Conservation (phyloP, 1,140 invertebrate species). For the Daktulosphaira vitifoliae region DNA sequence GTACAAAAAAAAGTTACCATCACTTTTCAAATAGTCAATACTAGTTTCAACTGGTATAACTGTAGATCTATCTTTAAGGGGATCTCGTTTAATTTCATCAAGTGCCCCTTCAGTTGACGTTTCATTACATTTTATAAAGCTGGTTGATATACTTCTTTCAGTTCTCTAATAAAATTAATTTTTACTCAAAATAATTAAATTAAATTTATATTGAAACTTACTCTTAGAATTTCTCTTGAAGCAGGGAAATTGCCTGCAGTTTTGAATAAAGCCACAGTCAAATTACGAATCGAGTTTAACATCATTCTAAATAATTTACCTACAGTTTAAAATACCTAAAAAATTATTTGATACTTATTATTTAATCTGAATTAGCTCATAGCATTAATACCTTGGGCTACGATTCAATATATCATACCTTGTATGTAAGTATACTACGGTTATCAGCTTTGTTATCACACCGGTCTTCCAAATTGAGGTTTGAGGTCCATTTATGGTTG, state of each 20-base stretch:
- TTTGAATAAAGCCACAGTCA: background rate
- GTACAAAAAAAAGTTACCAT: too few species aligned
- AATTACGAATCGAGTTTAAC: slow-evolving; percentile 10
- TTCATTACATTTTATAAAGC: background rate
- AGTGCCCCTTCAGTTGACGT: too few species aligned
- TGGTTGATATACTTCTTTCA: slow-evolving; percentile 6
- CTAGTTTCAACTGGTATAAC: slow-evolving; percentile 72
- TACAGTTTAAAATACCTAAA: too few species aligned
- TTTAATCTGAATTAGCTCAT: too few species aligned
- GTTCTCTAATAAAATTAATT: background rate
- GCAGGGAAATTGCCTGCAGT: background rate
- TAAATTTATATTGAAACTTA: background rate
- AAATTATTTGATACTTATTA: too few species aligned
- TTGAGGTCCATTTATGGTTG: too few species aligned
- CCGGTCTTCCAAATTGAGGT: too few species aligned
- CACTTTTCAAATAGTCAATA: slow-evolving; percentile 73
- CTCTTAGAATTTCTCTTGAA: background rate
- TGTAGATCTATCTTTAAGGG: slow-evolving; percentile 56
- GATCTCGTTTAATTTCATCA: slow-evolving; percentile 40
- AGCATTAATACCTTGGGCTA: too few species aligned
- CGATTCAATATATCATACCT: too few species aligned
- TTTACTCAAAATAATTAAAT: background rate
- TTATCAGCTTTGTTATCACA: too few species aligned
- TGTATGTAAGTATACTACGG: too few species aligned
- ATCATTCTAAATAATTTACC: background rate